Evolutionary conservation across 2,113 vertebrate species (phyloP), one percentile per base, ranked within the genome.

Genomic region (Rynchops niger): DNA sequence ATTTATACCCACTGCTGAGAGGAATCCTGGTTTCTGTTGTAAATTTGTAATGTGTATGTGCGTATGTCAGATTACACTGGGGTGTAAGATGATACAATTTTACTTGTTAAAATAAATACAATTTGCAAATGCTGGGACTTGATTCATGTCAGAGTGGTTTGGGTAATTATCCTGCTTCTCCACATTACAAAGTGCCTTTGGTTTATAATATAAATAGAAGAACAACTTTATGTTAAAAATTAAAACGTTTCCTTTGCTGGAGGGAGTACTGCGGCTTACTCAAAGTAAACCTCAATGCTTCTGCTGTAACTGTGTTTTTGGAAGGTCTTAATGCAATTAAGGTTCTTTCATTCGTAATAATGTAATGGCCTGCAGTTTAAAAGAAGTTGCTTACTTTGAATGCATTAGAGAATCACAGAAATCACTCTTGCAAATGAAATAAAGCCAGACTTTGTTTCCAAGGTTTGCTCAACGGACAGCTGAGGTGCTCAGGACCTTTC

Each of bases 321-420:
- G 32, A 92, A 94, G 42, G 61, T 52, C 53, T 79, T 91, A 95
- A 88, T 84, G 72, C 72, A 93, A 84, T 94, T 93, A 94, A 70
- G 20, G 15, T 42, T 82, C 45, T 77, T 96, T 82, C 32, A 88
- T 61, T 88, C 50, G 81, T n/a, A 76, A 47, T 53, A 88, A 79
- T 61, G 20, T n/a, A 43, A 73, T 78, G 67, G 45, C 26, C 47
- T 71, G 25, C 55, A 72, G 50, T 91, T 93, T 84, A 72, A 90
- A 94, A 92, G 43, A 49, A 81, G 55, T 84, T 95, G 29, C 17
- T 82, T 84, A 56, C 15, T 73, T 34, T 73, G 85, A 81, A 73
- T 63, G 27, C 21, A n/a, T 17, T 16, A 53, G 20, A 78, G 40
- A 82, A 78, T 42, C 7, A 5, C 27, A 86, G n/a, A 82, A 65